Evolutionary conservation across 2,797 vertebrate species (phyloP).

Genomic region (Graptemys geographica): DNA sequence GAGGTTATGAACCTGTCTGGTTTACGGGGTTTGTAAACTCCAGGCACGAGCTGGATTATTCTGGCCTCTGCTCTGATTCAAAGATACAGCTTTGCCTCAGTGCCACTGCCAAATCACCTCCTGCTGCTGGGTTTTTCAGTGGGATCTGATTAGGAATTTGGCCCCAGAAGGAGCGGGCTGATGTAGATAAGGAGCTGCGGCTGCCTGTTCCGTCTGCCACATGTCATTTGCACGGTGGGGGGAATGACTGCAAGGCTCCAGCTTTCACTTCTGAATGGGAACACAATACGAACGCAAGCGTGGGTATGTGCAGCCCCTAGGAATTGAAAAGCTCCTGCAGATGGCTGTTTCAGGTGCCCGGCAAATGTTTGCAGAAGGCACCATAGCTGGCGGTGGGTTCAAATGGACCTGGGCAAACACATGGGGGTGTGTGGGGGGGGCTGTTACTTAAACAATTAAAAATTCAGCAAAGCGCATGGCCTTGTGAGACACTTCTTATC

Average conservation of each 20-base stretch:
- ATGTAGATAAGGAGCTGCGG: neutral
- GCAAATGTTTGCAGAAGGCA: neutral
- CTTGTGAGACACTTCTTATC: neutral
- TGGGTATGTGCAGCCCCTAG: neutral
- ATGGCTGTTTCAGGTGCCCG: neutral
- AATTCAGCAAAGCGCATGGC: neutral
- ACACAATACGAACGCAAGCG: fast-evolving
- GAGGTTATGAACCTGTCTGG: neutral
- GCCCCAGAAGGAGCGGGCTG: neutral
- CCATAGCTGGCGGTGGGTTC: neutral
- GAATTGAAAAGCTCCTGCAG: neutral
- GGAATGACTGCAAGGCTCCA: neutral
- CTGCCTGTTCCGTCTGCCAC: neutral
- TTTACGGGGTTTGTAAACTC: neutral
- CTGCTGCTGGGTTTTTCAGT: neutral
- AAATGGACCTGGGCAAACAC: neutral
- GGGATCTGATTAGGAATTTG: neutral
- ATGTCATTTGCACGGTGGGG: neutral
- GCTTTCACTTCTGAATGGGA: neutral
- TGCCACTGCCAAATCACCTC: neutral
- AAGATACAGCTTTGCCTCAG: neutral
- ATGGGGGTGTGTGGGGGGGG: neutral
- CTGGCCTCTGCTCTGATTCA: neutral
- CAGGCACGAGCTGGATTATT: neutral
- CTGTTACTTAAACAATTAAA: neutral